Percentiles rank a stretch among this genome's conserved stretches.
phyloP scores from a whole-genome alignment of 2,888 invertebrate genomes.

The Tenthredo mesomela region DNA sequence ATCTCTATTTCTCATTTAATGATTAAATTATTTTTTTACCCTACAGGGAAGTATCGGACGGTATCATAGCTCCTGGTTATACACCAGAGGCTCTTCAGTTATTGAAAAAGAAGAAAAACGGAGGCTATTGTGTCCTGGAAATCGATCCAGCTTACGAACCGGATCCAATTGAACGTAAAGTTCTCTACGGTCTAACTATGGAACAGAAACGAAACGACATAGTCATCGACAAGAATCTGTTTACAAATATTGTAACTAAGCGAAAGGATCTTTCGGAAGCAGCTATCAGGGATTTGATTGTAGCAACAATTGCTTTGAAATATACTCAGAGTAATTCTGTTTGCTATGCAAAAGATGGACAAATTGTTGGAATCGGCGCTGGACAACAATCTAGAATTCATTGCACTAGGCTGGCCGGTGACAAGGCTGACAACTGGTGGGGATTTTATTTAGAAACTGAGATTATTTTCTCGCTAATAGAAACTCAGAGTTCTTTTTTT shows the following conservation, averaged over 20 bases:
- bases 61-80: slow-evolving; percentile 98
- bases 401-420: slow-evolving; percentile 97
- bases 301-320: slow-evolving; percentile 97
- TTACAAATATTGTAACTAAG: slow-evolving; percentile 88
- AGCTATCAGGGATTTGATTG: slow-evolving; percentile 93
- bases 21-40: slow-evolving; percentile 28
- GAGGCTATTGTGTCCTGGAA: slow-evolving; percentile 94
- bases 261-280: slow-evolving; percentile 84
- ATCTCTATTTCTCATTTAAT: slow-evolving; percentile 9
- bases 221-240: slow-evolving; percentile 87
- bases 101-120: slow-evolving; percentile 96
- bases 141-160: slow-evolving; percentile 95
- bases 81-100: slow-evolving; percentile 90
- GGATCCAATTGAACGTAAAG: slow-evolving; percentile 88
- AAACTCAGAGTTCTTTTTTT: not conserved
- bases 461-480: not conserved
- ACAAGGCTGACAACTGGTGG: slow-evolving; percentile 97
- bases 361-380: slow-evolving; percentile 98
- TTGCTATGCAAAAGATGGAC: slow-evolving; percentile 96
- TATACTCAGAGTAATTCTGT: slow-evolving; percentile 99
- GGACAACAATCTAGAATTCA: slow-evolving; percentile 99
- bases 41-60: slow-evolving; percentile 94
- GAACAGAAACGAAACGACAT: slow-evolving; percentile 96
- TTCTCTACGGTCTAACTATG: slow-evolving; percentile 90
- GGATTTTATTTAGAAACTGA: slow-evolving; percentile 53